phyloP scores from a whole-genome alignment of 2,113 vertebrate species.

The Setophaga coronata region DNA sequence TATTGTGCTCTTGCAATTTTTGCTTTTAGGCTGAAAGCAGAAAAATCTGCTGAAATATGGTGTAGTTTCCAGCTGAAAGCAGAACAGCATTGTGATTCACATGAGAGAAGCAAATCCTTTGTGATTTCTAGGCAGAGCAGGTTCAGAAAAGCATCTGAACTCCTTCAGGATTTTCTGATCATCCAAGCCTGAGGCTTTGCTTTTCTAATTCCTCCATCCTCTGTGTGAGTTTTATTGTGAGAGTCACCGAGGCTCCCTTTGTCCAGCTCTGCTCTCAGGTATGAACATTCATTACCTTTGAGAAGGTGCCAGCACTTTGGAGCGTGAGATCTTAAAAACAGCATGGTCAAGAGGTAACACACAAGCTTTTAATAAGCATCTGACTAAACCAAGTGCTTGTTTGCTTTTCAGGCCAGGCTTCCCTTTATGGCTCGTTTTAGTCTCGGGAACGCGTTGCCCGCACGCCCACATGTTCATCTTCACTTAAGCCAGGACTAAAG shows the following conservation, averaged over 20 bases:
- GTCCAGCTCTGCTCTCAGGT: not conserved
- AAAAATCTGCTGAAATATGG: slow-evolving; percentile 28
- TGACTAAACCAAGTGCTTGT: not conserved
- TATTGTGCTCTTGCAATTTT: slow-evolving; percentile 29
- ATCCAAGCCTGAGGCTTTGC: slow-evolving; percentile 46
- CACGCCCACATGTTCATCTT: not conserved
- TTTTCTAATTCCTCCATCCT: slow-evolving; percentile 1
- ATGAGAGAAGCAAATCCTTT: slow-evolving; percentile 31
- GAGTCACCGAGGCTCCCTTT: not conserved
- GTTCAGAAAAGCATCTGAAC: slow-evolving; percentile 53
- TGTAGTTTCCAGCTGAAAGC: slow-evolving; percentile 7
- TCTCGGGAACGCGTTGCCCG: not conserved
- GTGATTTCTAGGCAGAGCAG: slow-evolving; percentile 48
- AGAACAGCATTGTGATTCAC: slow-evolving; percentile 17
- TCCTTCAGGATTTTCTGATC: slow-evolving; percentile 60
- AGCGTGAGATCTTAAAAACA: not conserved
- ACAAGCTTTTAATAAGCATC: not conserved
- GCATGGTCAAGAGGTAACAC: not conserved
- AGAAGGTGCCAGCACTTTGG: not conserved
- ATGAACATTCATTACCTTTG: not conserved
- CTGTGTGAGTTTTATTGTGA: not conserved
- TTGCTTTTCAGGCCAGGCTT: not conserved
- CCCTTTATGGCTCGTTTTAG: not conserved
- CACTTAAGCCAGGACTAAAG: not conserved
- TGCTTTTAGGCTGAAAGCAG: not conserved